phyloP scores from a whole-genome alignment of 2,113 vertebrate genomes.

The Danio rerio region DNA sequence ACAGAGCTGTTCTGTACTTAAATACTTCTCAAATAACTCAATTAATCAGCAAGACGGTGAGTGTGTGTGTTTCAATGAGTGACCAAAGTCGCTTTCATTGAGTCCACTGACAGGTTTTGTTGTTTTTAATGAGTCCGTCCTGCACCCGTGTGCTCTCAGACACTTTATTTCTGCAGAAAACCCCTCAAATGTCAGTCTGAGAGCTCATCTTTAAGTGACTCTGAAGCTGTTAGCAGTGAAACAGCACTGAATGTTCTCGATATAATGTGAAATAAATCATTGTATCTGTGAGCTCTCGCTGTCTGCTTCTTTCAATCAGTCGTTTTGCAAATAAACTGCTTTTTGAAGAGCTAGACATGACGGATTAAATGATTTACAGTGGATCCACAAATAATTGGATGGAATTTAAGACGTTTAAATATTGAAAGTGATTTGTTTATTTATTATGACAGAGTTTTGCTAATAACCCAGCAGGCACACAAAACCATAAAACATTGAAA shows the following conservation, averaged over 20 bases:
- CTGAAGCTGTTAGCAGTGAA: neutral
- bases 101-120: neutral
- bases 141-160: neutral
- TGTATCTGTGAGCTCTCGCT: neutral
- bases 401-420: neutral
- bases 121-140: neutral
- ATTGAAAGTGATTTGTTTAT: neutral
- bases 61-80: neutral
- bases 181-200: neutral
- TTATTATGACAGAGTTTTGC: neutral
- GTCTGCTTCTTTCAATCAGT: neutral
- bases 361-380: neutral
- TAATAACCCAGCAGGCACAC: no score
- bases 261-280: conserved; percentile 11
- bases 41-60: neutral
- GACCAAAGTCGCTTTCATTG: neutral
- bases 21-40: neutral
- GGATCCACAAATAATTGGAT: neutral
- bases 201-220: neutral
- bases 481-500: no score
- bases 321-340: neutral
- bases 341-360: conserved; percentile 11
- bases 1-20: neutral
- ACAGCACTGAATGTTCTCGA: neutral
- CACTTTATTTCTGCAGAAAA: neutral